phyloP scores from a whole-genome alignment of 2,113 vertebrate species.

The Poeciliopsis occidentalis region DNA sequence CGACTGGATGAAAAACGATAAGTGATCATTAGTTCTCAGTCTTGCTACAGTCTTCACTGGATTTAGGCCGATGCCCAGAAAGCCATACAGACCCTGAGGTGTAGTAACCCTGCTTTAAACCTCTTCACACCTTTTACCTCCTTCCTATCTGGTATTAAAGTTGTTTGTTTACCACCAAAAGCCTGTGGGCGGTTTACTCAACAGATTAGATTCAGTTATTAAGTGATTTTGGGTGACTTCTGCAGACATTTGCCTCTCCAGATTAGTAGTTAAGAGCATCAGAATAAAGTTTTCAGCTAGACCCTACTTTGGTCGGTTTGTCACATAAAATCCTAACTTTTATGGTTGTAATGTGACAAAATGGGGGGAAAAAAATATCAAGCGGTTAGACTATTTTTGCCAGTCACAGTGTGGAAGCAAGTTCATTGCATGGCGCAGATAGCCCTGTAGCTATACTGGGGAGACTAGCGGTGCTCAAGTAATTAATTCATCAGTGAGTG shows the following conservation, averaged over 20 bases:
- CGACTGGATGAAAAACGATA: background rate
- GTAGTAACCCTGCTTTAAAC: too few species aligned
- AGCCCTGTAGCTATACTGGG: conserved; percentile 32
- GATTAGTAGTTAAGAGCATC: background rate
- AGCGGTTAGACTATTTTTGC: background rate
- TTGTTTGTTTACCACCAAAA: too few species aligned
- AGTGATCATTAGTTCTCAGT: background rate
- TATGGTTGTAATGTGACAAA: background rate
- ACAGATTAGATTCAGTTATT: too few species aligned
- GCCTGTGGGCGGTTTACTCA: too few species aligned
- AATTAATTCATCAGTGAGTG: conserved; percentile 76
- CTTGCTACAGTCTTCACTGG: background rate
- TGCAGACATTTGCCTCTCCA: too few species aligned
- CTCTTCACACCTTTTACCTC: too few species aligned
- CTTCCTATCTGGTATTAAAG: too few species aligned
- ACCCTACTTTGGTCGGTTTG: background rate
- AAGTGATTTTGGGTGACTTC: too few species aligned
- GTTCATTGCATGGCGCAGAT: conserved; percentile 23
- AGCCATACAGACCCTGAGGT: too few species aligned
- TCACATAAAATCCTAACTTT: background rate
- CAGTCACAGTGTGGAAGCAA: conserved; percentile 4
- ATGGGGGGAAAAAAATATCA: background rate
- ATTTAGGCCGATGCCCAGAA: background rate
- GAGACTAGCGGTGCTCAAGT: conserved; percentile 46
- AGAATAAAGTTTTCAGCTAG: background rate